Percentiles rank a stretch among this genome's conserved stretches.
Evolutionary conservation across 2,113 vertebrate genomes (phyloP).

Genomic region (Cathartes aura): DNA sequence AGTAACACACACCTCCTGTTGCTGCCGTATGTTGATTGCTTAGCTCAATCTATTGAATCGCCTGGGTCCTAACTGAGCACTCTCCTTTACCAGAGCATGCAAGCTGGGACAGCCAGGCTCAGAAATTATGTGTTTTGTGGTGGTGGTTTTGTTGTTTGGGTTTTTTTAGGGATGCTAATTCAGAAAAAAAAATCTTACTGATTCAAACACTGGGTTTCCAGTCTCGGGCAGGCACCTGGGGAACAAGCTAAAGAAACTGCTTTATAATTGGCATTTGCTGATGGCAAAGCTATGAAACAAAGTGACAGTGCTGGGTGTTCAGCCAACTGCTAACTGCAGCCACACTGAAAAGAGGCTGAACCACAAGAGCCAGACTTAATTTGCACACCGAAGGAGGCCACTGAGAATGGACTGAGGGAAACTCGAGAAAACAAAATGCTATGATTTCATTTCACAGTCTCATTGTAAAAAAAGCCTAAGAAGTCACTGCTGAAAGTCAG

Average conservation of each 20-base stretch:
- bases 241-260: not conserved
- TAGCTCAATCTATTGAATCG: not conserved
- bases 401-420: not conserved
- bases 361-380: not conserved
- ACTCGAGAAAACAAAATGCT: not conserved
- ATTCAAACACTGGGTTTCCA: not conserved
- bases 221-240: not conserved
- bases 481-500: not conserved
- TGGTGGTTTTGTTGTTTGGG: not conserved
- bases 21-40: not conserved
- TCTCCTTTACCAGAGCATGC: not conserved
- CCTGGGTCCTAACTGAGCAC: accelerated
- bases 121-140: not conserved
- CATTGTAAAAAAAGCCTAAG: not conserved
- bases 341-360: not conserved
- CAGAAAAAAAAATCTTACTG: not conserved
- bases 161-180: not conserved
- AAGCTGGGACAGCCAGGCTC: not conserved
- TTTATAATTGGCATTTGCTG: not conserved
- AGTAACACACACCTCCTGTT: not conserved
- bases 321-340: conserved; percentile 18
- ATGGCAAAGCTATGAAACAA: not conserved
- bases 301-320: not conserved
- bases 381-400: not conserved
- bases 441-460: not conserved